Evolutionary conservation across 2,888 invertebrate genomes (phyloP).

Genomic region (Argyra leucocephala): DNA sequence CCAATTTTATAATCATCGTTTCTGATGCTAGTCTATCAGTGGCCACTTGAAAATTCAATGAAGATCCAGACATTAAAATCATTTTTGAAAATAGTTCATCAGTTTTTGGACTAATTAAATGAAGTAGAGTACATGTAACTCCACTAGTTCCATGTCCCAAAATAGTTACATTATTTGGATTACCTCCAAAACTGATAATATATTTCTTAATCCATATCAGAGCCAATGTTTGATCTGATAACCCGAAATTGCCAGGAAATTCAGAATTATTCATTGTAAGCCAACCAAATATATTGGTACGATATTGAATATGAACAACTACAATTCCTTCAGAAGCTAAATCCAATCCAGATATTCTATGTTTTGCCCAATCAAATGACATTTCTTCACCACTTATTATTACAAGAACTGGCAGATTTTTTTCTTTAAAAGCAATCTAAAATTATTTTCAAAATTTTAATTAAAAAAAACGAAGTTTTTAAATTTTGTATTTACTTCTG

Average conservation of each 20-base stretch:
- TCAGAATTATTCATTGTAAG: constrained; percentile 45
- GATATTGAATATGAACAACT: constrained; percentile 60
- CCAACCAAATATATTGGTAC: constrained; percentile 62
- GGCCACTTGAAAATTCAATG: constrained; percentile 25
- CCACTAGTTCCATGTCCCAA: constrained; percentile 71
- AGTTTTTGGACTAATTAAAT: constrained; percentile 51
- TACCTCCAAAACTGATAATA: constrained; percentile 70
- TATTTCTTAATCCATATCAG: constrained; percentile 68
- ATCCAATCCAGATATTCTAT: constrained; percentile 57
- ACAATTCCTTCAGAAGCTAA: constrained; percentile 61
- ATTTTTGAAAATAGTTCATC: constrained; percentile 55
- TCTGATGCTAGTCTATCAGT: constrained; percentile 42
- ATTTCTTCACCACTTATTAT: constrained; percentile 48
- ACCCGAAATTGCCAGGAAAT: constrained; percentile 69
- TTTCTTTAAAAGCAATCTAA: constrained; percentile 40
- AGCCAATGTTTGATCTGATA: constrained; percentile 76
- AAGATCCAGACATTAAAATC: constrained; percentile 55
- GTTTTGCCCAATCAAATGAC: constrained; percentile 53
- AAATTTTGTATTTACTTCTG: constrained; percentile 49
- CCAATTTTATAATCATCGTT: constrained; percentile 45
- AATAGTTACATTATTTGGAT: constrained; percentile 66
- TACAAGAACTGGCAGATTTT: constrained; percentile 52
- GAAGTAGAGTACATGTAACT: constrained; percentile 58
- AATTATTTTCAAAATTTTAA: constrained; percentile 12
- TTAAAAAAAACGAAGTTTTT: neutral